Percentiles rank a stretch among this genome's conserved stretches.
These are phyloP conservation scores for Drosophila takahashii DNA, from an alignment of 1,140 invertebrate genomes.

Conservation along the genomic window DNA sequence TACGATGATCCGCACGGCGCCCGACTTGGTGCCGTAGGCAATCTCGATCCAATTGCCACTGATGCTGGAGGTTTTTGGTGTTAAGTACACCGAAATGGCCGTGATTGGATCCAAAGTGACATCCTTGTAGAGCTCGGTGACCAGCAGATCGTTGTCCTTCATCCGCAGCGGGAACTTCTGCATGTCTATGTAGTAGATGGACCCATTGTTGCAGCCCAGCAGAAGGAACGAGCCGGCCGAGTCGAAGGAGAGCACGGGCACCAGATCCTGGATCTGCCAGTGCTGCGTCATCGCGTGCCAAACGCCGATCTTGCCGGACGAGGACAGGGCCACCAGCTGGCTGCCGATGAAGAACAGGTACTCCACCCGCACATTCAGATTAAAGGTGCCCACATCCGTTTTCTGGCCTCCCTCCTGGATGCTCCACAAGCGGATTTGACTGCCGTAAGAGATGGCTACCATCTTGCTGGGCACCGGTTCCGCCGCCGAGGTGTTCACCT, in stretches of 20 bases:
- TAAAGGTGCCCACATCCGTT: slow-evolving; percentile 95
- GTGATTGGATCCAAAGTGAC: slow-evolving; percentile 97
- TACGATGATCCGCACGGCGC: slow-evolving; percentile 97
- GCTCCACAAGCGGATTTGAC: slow-evolving; percentile 94
- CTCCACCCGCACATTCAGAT: slow-evolving; percentile 96
- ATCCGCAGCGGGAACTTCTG: slow-evolving; percentile 99
- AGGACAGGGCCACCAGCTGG: slow-evolving; percentile 96
- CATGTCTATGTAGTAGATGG: slow-evolving; percentile 99
- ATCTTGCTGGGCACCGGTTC: slow-evolving; percentile 89
- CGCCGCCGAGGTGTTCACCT: slow-evolving; percentile 87
- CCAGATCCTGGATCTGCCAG: slow-evolving; percentile 98
- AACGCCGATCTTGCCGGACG: slow-evolving; percentile 98
- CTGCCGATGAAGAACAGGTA: slow-evolving; percentile 99
- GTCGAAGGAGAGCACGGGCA: slow-evolving; percentile 97
- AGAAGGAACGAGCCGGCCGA: slow-evolving; percentile 97
- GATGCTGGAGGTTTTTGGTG: slow-evolving; percentile 96
- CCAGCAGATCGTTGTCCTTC: slow-evolving; percentile 99
- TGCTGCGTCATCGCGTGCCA: slow-evolving; percentile 99
- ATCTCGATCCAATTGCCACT: slow-evolving; percentile 99
- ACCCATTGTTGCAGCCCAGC: slow-evolving; percentile 97
- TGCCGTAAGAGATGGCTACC: slow-evolving; percentile 95
- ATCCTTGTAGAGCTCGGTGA: slow-evolving; percentile 98
- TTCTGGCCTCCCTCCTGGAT: slow-evolving; percentile 92
- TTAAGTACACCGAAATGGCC: slow-evolving; percentile 99
- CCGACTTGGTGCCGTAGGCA: slow-evolving; percentile 98